Percentiles rank a stretch among this genome's conserved stretches.
Evolutionary conservation across 2,888 invertebrate species (phyloP).

Genomic region (Troides helena): DNA sequence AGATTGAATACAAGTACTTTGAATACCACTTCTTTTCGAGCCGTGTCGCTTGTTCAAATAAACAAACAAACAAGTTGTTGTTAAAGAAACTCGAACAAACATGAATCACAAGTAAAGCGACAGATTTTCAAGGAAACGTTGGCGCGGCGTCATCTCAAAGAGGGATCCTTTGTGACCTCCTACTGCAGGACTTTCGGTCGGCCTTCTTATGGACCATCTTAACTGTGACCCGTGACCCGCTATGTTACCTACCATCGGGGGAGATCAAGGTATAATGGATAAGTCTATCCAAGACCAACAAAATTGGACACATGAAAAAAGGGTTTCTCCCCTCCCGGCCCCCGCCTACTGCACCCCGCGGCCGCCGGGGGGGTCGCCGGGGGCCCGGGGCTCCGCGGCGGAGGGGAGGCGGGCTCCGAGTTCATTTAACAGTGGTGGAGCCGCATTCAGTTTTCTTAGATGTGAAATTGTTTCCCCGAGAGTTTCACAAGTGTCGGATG

Average conservation of each 20-base stretch:
- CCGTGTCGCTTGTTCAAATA: background rate
- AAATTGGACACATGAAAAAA: constrained; percentile 28
- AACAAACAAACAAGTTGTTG: background rate
- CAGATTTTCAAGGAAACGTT: constrained; percentile 33
- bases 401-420: background rate
- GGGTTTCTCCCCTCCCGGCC: constrained; percentile 23
- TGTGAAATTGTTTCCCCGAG: constrained; percentile 10
- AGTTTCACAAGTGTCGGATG: constrained; percentile 1
- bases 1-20: too few species aligned
- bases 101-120: constrained; percentile 24
- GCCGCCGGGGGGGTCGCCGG: too few species aligned
- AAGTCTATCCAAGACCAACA: constrained; percentile 1
- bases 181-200: constrained; percentile 20
- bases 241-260: background rate
- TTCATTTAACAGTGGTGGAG: constrained; percentile 3
- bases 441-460: constrained; percentile 17
- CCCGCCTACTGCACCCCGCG: too few species aligned
- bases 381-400: too few species aligned
- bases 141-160: constrained; percentile 33
- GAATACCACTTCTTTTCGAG: too few species aligned
- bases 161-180: constrained; percentile 23
- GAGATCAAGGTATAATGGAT: background rate
- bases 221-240: background rate
- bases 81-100: constrained; percentile 7
- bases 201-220: constrained; percentile 22